A percentile compares a stretch with the other conserved stretches of the same genome.
Evolutionary conservation across 1,140 invertebrate species (phyloP).

Genomic region (Drosophila ambigua): DNA sequence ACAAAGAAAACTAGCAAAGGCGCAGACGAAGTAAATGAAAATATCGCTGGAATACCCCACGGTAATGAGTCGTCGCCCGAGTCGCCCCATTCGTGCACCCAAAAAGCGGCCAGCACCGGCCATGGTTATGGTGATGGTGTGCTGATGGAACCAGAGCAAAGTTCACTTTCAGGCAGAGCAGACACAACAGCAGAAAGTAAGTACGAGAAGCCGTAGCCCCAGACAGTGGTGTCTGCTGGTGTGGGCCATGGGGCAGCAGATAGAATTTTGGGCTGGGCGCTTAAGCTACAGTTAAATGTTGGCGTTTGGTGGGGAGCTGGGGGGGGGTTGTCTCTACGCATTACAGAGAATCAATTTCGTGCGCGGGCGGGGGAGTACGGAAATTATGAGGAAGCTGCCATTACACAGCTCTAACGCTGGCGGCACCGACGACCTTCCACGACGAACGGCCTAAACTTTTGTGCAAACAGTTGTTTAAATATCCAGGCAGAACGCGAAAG

Average conservation of each 20-base stretch:
- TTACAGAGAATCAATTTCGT: slow-evolving; percentile 72
- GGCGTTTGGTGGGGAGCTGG: background rate
- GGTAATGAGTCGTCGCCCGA: slow-evolving; percentile 63
- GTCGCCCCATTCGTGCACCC: slow-evolving; percentile 35
- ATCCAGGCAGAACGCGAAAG: slow-evolving; percentile 77
- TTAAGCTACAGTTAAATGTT: slow-evolving; percentile 6
- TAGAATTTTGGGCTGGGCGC: background rate
- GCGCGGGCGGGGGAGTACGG: background rate
- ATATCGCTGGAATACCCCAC: slow-evolving; percentile 65
- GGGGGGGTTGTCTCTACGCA: slow-evolving; percentile 49
- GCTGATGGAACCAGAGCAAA: slow-evolving; percentile 40
- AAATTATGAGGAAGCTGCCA: slow-evolving; percentile 68
- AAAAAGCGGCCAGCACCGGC: background rate
- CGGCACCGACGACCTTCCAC: slow-evolving; percentile 61
- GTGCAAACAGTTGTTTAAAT: slow-evolving; percentile 82
- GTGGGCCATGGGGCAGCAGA: background rate
- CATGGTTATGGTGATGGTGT: background rate
- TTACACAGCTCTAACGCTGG: slow-evolving; percentile 11
- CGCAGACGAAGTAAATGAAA: slow-evolving; percentile 57
- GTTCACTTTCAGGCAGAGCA: slow-evolving; percentile 59
- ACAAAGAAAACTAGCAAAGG: slow-evolving; percentile 60
- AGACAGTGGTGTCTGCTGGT: slow-evolving; percentile 38
- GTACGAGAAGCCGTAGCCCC: slow-evolving; percentile 2
- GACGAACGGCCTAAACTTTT: slow-evolving; percentile 65
- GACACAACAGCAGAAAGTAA: slow-evolving; percentile 36